These are phyloP conservation scores for Leptogaster cylindrica DNA, from an alignment of 2,888 invertebrate genomes.

Conservation along the genomic window DNA sequence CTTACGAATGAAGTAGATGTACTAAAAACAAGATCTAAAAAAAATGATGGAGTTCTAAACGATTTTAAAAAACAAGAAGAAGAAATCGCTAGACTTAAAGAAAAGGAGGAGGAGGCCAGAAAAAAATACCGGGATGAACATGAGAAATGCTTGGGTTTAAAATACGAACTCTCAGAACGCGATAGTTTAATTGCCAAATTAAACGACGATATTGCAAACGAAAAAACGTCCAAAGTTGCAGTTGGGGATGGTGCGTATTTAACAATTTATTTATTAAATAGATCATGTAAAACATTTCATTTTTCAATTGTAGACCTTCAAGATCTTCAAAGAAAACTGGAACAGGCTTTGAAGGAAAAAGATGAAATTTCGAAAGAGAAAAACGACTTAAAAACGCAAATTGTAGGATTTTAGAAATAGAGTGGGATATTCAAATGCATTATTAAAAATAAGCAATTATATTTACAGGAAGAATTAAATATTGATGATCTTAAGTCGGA, in stretches of 20 bases:
- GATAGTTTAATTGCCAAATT: constrained; percentile 26
- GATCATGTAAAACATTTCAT: not conserved
- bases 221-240: constrained; percentile 20
- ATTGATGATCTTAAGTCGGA: too few relatives aligned
- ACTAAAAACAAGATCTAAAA: constrained; percentile 9
- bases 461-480: too few relatives aligned
- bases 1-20: constrained; percentile 40
- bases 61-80: constrained; percentile 40
- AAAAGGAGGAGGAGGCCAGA: constrained; percentile 26
- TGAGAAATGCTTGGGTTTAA: constrained; percentile 27
- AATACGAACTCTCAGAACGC: constrained; percentile 26
- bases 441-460: too few relatives aligned
- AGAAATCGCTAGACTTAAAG: constrained; percentile 21
- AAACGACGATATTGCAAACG: constrained; percentile 33
- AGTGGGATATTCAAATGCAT: too few relatives aligned
- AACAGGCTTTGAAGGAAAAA: constrained; percentile 35
- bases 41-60: constrained; percentile 34
- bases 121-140: constrained; percentile 38
- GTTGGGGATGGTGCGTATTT: constrained; percentile 20
- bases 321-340: constrained; percentile 25
- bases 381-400: constrained; percentile 32
- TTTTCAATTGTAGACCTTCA: constrained; percentile 29
- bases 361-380: constrained; percentile 29
- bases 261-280: not conserved
- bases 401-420: too few relatives aligned